These are phyloP conservation scores for Enteromius mattozi DNA, from an alignment of 2,797 vertebrate species.

Conservation along the genomic window DNA sequence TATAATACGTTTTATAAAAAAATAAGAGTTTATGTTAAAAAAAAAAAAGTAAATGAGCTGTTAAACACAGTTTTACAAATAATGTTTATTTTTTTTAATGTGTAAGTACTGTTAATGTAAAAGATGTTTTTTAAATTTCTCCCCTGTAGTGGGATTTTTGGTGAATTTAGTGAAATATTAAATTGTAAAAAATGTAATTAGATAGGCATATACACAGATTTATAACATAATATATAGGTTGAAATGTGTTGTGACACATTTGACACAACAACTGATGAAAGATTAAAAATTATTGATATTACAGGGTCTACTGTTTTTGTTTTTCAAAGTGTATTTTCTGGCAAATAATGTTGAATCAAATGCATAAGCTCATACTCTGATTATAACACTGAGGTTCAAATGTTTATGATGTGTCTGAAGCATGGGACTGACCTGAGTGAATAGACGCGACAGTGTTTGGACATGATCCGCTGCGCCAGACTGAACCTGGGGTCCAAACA, in stretches of 20 bases:
- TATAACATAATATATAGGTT: not conserved
- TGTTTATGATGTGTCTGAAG: not conserved
- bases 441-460: conserved; percentile 89
- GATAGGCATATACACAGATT: too few relatives aligned
- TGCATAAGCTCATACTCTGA: not conserved
- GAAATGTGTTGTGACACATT: not conserved
- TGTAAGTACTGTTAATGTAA: too few relatives aligned
- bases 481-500: conserved; percentile 89
- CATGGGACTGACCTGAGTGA: conserved; percentile 67
- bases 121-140: too few relatives aligned
- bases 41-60: too few relatives aligned
- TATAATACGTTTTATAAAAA: too few relatives aligned
- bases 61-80: too few relatives aligned
- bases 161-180: too few relatives aligned
- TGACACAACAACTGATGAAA: not conserved
- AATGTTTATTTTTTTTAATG: too few relatives aligned
- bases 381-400: not conserved
- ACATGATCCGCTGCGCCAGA: conserved; percentile 82
- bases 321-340: not conserved
- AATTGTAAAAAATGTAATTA: too few relatives aligned
- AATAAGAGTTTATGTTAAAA: too few relatives aligned
- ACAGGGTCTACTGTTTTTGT: not conserved
- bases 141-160: too few relatives aligned
- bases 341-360: not conserved
- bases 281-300: not conserved